Conservation (phyloP, 1,140 invertebrate genomes). For the Pinna nobilis region DNA sequence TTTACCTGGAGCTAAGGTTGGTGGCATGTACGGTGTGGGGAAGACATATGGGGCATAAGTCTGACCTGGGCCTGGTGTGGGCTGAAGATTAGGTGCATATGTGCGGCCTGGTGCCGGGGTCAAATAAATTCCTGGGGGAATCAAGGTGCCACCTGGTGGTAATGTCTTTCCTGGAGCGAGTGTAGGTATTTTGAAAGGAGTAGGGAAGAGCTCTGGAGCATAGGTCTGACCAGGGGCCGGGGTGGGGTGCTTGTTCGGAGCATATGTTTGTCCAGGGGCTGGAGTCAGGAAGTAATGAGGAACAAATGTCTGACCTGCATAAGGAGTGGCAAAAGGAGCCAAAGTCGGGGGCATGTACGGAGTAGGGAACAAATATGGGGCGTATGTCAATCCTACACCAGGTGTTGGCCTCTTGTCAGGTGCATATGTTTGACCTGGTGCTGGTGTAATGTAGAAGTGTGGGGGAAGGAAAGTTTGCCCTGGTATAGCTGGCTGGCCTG, state of each 20-base stretch:
- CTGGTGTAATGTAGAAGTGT: constrained; percentile 33
- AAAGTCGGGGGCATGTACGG: constrained; percentile 24
- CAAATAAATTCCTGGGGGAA: constrained; percentile 28
- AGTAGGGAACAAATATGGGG: constrained; percentile 41
- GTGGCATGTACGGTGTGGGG: constrained; percentile 29
- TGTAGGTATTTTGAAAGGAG: constrained; percentile 20
- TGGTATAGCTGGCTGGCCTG: constrained; percentile 14
- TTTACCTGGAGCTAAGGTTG: constrained; percentile 28
- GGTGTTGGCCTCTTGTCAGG: constrained; percentile 39
- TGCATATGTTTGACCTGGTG: constrained; percentile 50
- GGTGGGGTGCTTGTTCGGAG: constrained; percentile 28
- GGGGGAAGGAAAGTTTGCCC: constrained; percentile 16
- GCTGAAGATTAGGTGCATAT: constrained; percentile 26
- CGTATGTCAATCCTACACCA: constrained; percentile 40
- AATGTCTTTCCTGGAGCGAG: constrained; percentile 32
- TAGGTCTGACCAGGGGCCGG: constrained; percentile 30
- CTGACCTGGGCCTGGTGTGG: constrained; percentile 26
- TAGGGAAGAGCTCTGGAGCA: constrained; percentile 19
- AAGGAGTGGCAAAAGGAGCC: constrained; percentile 13
- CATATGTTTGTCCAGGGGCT: constrained; percentile 21
- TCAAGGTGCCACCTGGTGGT: constrained; percentile 10
- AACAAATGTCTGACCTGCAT: constrained; percentile 17
- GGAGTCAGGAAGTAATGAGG: constrained; percentile 23
- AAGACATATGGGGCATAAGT: constrained; percentile 30
- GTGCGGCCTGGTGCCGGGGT: constrained; percentile 27